Base-by-base conservation (phyloP, 2,888 invertebrate species). In the Bombylius major region DNA sequence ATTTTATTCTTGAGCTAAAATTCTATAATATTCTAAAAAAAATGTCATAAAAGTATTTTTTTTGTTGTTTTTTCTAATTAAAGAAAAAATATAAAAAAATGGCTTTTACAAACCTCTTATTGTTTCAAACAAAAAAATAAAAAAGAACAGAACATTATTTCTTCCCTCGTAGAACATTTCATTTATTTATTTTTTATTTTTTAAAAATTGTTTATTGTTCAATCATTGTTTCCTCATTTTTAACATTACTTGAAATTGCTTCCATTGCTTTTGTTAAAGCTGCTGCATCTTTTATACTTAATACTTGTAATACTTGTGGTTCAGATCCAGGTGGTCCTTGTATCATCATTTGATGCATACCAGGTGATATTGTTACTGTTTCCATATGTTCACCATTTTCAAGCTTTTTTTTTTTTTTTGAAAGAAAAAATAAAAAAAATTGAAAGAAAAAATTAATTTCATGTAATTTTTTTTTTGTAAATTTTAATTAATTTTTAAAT, bases 211-310 rank as follows among this genome's bases (percentile, higher is more conserved):
- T 53, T 60, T 69, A 73, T 66, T 72, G 72, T 62, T 73, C 72
- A 70, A 73, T 72, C 58, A 73, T 71, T 58, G 83, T 82, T 58
- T 84, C 84, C 70, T 86, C 86, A 54, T 82, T 77, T 76, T 86
- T 86, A 60, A 86, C 83, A 69, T 84, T 86, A 64, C 70, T 67
- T 32, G 82, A 79, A 60, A 81, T 79, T 57, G 77, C 77, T 66
- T 82, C 86, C 85, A 89, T 87, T 55, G 87, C 87, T 75, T 89
- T 89, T 65, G 85, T 84, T 63, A 89, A 79, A 59, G 83, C 84
- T 59, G 87, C 85, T 61, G 89, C 88, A 73, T 91, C 90, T 76
- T 90, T 90, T 61, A 90, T 78, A 58, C 87, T 89, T 67, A 91
- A 81, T 65, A 91, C 89, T 75, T 90, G 89, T 67, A 90, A 78